These are phyloP conservation scores for Anoplophora glabripennis DNA, from an alignment of 1,140 invertebrate genomes.

Conservation along the genomic window DNA sequence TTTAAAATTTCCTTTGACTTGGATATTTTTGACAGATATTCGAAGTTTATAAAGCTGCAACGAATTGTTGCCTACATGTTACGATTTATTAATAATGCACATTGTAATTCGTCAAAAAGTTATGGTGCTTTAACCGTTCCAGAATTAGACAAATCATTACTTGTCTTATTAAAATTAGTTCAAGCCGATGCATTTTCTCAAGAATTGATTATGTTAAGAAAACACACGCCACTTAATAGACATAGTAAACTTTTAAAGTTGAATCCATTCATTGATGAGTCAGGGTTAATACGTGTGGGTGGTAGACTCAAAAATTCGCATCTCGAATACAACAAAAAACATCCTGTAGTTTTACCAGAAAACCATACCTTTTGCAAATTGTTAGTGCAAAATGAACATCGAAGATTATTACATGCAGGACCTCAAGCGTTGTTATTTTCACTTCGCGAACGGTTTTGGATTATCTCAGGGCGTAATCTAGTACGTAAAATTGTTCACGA, in stretches of 20 bases:
- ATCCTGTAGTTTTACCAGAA: neutral
- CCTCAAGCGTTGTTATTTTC: conserved; percentile 30
- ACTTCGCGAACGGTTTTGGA: conserved; percentile 34
- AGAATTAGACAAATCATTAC: conserved; percentile 1
- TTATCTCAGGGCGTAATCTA: conserved; percentile 21
- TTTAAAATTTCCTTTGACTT: too few relatives aligned
- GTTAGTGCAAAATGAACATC: conserved; percentile 26
- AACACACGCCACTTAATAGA: neutral
- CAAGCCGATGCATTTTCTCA: conserved; percentile 5
- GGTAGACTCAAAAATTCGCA: neutral
- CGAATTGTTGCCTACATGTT: neutral
- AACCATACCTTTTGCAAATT: conserved; percentile 26
- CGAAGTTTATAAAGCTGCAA: too few relatives aligned
- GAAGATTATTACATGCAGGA: conserved; percentile 43
- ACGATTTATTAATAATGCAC: neutral
- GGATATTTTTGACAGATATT: too few relatives aligned
- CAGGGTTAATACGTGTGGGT: neutral
- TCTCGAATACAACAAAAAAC: neutral
- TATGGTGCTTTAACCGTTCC: neutral
- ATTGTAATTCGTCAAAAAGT: neutral
- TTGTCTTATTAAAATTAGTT: neutral
- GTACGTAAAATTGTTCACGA: conserved; percentile 17
- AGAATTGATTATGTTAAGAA: neutral
- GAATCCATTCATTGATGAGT: neutral
- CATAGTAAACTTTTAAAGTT: neutral